Percentiles rank a stretch among this genome's conserved stretches.
phyloP scores from a whole-genome alignment of 2,888 invertebrate species.

The Andrena bucephala region DNA sequence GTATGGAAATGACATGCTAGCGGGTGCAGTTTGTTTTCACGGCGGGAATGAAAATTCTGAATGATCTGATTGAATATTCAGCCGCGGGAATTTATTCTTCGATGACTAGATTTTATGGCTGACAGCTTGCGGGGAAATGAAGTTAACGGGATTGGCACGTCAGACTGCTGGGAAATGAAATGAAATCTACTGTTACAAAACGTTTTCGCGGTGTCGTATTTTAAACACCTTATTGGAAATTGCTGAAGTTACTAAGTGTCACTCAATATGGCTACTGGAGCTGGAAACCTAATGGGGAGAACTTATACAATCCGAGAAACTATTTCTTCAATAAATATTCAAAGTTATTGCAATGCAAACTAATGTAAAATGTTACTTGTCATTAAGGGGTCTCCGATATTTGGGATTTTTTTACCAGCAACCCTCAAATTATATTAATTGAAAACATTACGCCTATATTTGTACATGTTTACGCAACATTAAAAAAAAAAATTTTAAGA shows the following conservation, averaged over 20 bases:
- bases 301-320: neutral
- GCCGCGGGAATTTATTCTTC: neutral
- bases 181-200: neutral
- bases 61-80: conserved; percentile 1
- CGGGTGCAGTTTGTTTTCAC: conserved; percentile 7
- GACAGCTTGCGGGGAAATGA: neutral
- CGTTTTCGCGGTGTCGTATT: neutral
- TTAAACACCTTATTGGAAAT: neutral
- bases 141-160: neutral
- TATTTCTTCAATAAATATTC: neutral
- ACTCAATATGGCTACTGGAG: neutral
- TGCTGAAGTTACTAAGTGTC: neutral
- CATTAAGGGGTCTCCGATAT: too few species aligned
- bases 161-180: neutral
- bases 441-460: too few species aligned
- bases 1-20: conserved; percentile 32
- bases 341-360: neutral
- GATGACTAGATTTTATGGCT: neutral
- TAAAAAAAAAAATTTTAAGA: too few species aligned
- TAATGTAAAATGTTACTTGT: too few species aligned
- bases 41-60: conserved; percentile 7
- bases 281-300: neutral
- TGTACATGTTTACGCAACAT: too few species aligned
- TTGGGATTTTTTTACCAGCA: too few species aligned
- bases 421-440: too few species aligned